Conservation (phyloP, 1,140 invertebrate species). For the Drosophila neocordata region DNA sequence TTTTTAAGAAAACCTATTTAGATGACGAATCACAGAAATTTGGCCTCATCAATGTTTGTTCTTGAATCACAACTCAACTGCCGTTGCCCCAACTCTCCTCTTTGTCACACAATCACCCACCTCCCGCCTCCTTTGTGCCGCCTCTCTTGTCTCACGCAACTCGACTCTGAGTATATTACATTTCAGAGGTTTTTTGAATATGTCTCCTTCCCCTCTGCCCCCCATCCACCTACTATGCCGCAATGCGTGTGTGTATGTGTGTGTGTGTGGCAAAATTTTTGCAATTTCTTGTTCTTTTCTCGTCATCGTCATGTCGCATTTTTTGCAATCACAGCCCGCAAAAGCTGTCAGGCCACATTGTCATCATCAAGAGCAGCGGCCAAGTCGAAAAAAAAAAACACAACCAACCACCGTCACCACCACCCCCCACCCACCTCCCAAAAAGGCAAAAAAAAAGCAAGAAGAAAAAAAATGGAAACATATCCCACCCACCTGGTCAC, state of each 20-base stretch:
- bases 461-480: constrained; percentile 12
- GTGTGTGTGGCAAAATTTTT: constrained; percentile 39
- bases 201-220: background rate
- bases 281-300: constrained; percentile 69
- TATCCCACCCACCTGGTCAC: constrained; percentile 60
- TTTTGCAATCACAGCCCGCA: constrained; percentile 76
- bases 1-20: constrained; percentile 67
- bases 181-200: constrained; percentile 56
- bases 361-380: constrained; percentile 63
- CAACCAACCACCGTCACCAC: constrained; percentile 14
- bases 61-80: constrained; percentile 49
- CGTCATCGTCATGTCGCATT: constrained; percentile 73
- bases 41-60: constrained; percentile 75
- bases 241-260: background rate
- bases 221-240: background rate
- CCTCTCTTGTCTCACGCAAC: background rate
- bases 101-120: background rate
- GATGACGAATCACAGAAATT: constrained; percentile 80
- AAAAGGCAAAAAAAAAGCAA: background rate
- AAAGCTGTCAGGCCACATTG: constrained; percentile 76
- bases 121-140: background rate
- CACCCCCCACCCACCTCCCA: constrained; percentile 4
- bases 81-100: background rate
- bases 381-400: constrained; percentile 31
- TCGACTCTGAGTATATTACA: constrained; percentile 70